A percentile compares a stretch with the other conserved stretches of the same genome.
phyloP scores from a whole-genome alignment of 2,113 vertebrate species.

The Rana temporaria region DNA sequence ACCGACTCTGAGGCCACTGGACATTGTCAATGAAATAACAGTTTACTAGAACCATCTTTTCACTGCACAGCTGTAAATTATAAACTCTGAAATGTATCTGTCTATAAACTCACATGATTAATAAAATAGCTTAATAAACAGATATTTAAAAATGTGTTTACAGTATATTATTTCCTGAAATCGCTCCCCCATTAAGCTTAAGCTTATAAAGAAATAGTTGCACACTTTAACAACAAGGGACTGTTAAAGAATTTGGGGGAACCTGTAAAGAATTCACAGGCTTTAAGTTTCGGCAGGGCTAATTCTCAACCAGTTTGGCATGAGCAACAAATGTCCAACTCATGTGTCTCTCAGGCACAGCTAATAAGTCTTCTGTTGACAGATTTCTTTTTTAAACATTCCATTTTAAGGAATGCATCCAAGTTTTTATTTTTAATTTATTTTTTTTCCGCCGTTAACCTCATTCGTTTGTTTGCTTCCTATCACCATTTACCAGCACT shows the following conservation, averaged over 20 bases:
- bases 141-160: too few relatives aligned
- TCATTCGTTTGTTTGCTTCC: constrained; percentile 49
- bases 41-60: too few relatives aligned
- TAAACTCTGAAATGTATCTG: too few relatives aligned
- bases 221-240: constrained; percentile 1
- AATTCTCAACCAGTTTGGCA: constrained; percentile 56
- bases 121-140: too few relatives aligned
- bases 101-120: too few relatives aligned
- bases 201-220: background rate
- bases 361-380: constrained; percentile 66
- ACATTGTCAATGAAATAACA: too few relatives aligned
- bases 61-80: too few relatives aligned
- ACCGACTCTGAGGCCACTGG: too few relatives aligned
- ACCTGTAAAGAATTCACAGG: constrained; percentile 57
- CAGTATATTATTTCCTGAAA: too few relatives aligned
- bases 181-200: too few relatives aligned
- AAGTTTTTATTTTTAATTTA: constrained; percentile 62
- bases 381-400: constrained; percentile 59
- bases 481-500: constrained; percentile 25
- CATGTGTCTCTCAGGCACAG: constrained; percentile 62
- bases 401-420: constrained; percentile 62
- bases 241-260: constrained; percentile 53
- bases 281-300: constrained; percentile 32
- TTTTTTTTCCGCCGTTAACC: constrained; percentile 58
- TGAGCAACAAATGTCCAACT: constrained; percentile 63